phyloP scores from a whole-genome alignment of 2,888 invertebrate genomes.

The Tanytarsus gracilentus region DNA sequence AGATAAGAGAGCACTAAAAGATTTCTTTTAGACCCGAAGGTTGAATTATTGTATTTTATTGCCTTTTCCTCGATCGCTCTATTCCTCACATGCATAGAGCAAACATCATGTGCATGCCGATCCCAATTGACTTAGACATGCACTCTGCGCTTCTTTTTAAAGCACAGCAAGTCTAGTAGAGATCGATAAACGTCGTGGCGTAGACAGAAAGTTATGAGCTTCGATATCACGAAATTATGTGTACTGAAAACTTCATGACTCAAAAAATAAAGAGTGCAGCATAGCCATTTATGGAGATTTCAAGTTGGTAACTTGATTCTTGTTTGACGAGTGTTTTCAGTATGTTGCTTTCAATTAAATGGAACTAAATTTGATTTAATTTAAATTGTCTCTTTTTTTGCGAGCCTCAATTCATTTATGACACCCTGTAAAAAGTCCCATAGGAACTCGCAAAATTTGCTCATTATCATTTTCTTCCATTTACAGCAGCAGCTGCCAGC shows the following conservation, averaged over 20 bases:
- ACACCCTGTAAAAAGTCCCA: not conserved
- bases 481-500: conserved; percentile 36
- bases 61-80: not conserved
- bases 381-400: too few relatives aligned
- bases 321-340: conserved; percentile 17
- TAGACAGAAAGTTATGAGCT: too few relatives aligned
- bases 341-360: not conserved
- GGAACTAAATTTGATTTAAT: not conserved
- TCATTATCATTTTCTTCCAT: conserved; percentile 33
- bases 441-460: not conserved
- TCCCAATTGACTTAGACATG: not conserved
- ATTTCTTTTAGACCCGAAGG: too few relatives aligned
- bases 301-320: conserved; percentile 24
- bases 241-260: conserved; percentile 20
- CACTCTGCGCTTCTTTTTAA: too few relatives aligned
- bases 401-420: too few relatives aligned
- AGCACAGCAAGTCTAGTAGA: too few relatives aligned
- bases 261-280: not conserved
- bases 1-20: conserved; percentile 3
- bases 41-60: not conserved
- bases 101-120: not conserved
- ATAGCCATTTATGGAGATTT: conserved; percentile 8
- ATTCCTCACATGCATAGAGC: too few relatives aligned
- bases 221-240: too few relatives aligned
- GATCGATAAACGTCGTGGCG: too few relatives aligned